Conservation (phyloP, 2,888 invertebrate genomes). For the Xylota sylvarum region DNA sequence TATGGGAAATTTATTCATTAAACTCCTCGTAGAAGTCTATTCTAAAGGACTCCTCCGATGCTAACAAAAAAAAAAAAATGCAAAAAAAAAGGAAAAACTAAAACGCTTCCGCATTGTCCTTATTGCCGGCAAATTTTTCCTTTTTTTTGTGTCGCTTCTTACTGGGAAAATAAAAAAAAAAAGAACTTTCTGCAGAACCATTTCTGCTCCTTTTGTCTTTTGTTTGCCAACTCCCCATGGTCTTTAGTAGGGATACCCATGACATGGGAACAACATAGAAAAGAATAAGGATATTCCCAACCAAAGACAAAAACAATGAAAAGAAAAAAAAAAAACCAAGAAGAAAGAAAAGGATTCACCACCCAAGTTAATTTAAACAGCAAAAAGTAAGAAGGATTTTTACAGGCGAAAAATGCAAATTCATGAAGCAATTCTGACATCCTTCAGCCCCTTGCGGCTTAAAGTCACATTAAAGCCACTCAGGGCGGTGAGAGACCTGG, state of each 20-base stretch:
- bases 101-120: slow-evolving; percentile 77
- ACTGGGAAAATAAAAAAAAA: slow-evolving; percentile 12
- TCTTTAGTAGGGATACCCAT: slow-evolving; percentile 51
- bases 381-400: slow-evolving; percentile 71
- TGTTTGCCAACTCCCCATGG: slow-evolving; percentile 35
- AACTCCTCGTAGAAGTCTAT: slow-evolving; percentile 70
- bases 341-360: slow-evolving; percentile 63
- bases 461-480: slow-evolving; percentile 66
- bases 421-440: slow-evolving; percentile 73
- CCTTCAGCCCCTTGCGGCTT: slow-evolving; percentile 59
- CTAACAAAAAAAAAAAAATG: slow-evolving; percentile 32
- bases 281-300: slow-evolving; percentile 52
- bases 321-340: slow-evolving; percentile 23
- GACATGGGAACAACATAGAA: slow-evolving; percentile 65
- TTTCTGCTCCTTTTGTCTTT: slow-evolving; percentile 49
- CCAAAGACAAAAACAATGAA: slow-evolving; percentile 42
- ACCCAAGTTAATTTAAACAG: slow-evolving; percentile 74
- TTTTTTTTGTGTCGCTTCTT: slow-evolving; percentile 31
- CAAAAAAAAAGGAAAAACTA: slow-evolving; percentile 47
- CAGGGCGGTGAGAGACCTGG: neutral
- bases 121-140: slow-evolving; percentile 69
- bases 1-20: slow-evolving; percentile 77
- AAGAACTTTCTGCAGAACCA: slow-evolving; percentile 52
- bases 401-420: slow-evolving; percentile 75
- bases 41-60: slow-evolving; percentile 58